A percentile compares a stretch with the other conserved stretches of the same genome.
These are phyloP conservation scores for Noctua janthina DNA, from an alignment of 2,888 invertebrate genomes.

Conservation along the genomic window DNA sequence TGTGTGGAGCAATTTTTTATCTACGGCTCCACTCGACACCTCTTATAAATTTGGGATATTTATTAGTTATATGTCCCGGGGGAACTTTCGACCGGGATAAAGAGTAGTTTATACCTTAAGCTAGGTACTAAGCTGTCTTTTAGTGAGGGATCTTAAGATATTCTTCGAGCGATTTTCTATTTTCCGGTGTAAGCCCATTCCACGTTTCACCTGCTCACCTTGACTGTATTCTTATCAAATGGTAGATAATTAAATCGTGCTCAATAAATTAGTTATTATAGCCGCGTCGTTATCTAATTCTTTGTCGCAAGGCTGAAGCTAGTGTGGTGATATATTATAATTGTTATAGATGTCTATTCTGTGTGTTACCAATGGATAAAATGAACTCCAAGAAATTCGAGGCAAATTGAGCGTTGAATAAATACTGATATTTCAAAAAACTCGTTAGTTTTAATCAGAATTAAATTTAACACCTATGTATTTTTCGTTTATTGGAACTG, in stretches of 20 bases:
- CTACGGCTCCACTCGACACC: constrained; percentile 42
- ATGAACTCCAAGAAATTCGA: background rate
- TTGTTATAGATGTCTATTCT: background rate
- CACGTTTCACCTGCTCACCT: background rate
- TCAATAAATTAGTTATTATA: constrained; percentile 4
- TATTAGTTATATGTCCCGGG: constrained; percentile 62
- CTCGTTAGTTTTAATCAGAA: background rate
- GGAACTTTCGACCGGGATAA: constrained; percentile 60
- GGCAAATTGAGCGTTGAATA: background rate
- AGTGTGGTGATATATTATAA: background rate
- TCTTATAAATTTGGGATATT: constrained; percentile 65
- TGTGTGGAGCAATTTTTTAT: constrained; percentile 59
- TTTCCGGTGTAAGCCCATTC: background rate
- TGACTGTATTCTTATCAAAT: background rate
- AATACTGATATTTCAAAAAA: background rate
- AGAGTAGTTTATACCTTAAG: constrained; percentile 64
- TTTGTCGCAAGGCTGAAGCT: background rate
- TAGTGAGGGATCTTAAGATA: constrained; percentile 47
- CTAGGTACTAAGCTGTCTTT: constrained; percentile 56
- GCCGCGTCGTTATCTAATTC: background rate
- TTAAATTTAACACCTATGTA: background rate
- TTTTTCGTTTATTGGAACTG: constrained; percentile 8
- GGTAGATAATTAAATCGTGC: constrained; percentile 3
- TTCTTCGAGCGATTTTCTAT: constrained; percentile 15
- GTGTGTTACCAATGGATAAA: background rate